Evolutionary conservation across 2,797 vertebrate species (phyloP).

Genomic region (Glyptemys insculpta): DNA sequence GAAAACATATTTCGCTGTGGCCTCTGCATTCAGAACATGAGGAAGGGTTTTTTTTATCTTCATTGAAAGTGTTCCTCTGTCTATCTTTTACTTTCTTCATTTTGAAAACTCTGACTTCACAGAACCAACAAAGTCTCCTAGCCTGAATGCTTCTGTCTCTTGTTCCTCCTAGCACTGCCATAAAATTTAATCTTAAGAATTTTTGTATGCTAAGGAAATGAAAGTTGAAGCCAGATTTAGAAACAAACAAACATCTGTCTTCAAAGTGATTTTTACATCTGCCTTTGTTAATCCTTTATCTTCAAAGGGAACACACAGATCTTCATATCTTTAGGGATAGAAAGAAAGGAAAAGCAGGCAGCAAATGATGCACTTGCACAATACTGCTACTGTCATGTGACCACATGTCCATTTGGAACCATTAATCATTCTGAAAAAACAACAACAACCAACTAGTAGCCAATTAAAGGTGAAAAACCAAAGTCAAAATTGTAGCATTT

Average conservation of each 20-base stretch:
- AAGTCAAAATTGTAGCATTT: neutral
- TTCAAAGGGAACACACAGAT: slow-evolving; percentile 58
- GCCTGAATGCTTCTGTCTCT: slow-evolving; percentile 58
- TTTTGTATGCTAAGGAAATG: slow-evolving; percentile 56
- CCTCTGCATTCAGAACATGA: slow-evolving; percentile 53
- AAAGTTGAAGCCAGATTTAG: slow-evolving; percentile 67
- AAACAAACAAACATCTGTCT: slow-evolving; percentile 58
- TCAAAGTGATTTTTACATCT: slow-evolving; percentile 55
- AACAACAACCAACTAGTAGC: neutral
- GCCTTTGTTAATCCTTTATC: slow-evolving; percentile 56
- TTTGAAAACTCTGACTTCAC: slow-evolving; percentile 50
- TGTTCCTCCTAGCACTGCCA: slow-evolving; percentile 53
- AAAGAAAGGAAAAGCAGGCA: neutral
- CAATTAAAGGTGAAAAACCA: neutral
- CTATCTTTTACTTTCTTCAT: slow-evolving; percentile 57
- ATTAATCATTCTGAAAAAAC: neutral
- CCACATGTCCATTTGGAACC: neutral
- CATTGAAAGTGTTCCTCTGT: slow-evolving; percentile 60
- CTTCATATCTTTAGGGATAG: slow-evolving; percentile 36
- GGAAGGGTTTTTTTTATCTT: slow-evolving; percentile 58
- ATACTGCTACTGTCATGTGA: neutral
- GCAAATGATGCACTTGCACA: neutral
- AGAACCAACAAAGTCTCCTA: slow-evolving; percentile 34
- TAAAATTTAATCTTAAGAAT: slow-evolving; percentile 53
- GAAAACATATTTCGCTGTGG: slow-evolving; percentile 34